These are phyloP conservation scores for Hypomecis atomaria DNA, from an alignment of 2,888 invertebrate species.

Conservation along the genomic window DNA sequence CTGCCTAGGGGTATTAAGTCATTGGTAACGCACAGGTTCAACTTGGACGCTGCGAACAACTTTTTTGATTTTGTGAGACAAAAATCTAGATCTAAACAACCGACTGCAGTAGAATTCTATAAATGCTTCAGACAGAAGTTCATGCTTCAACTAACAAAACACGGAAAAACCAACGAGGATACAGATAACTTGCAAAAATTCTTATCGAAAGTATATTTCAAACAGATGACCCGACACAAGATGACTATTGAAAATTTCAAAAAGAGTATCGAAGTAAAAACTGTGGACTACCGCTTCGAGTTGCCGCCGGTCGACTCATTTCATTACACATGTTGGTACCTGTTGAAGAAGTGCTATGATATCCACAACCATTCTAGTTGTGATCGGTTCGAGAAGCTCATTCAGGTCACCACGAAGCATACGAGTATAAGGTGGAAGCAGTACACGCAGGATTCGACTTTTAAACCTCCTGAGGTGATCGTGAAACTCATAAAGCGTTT, in stretches of 20 bases:
- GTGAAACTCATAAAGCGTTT: background rate
- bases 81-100: constrained; percentile 5
- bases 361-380: background rate
- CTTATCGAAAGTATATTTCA: background rate
- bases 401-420: background rate
- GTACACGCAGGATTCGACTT: background rate
- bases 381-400: background rate
- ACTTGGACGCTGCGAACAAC: background rate
- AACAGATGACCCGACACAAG: background rate
- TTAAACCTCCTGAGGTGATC: background rate
- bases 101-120: constrained; percentile 9
- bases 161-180: background rate
- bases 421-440: background rate
- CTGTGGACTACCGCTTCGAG: constrained; percentile 16
- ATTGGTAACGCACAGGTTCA: constrained; percentile 13
- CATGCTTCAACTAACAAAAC: constrained; percentile 4
- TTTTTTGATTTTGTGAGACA: constrained; percentile 3
- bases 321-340: constrained; percentile 2
- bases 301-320: constrained; percentile 6
- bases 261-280: constrained; percentile 8
- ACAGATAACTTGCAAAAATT: background rate
- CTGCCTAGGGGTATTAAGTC: constrained; percentile 9
- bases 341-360: constrained; percentile 9
- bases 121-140: constrained; percentile 6
- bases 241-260: background rate